Conservation (phyloP, 2,113 vertebrate species). For the Leucopternis melanops region DNA sequence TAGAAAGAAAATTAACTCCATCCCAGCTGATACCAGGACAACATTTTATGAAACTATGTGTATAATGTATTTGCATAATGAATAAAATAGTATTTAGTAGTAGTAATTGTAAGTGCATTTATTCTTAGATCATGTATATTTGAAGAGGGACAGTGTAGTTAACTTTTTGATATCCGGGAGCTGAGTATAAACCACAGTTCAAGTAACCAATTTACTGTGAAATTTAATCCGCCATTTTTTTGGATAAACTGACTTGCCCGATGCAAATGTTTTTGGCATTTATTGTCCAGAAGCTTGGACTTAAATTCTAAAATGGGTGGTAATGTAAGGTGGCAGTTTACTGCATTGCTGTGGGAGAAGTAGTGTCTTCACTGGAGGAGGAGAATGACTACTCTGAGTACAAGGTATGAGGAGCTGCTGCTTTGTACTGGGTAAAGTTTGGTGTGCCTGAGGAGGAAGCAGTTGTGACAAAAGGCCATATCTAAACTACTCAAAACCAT, state of each 20-base stretch:
- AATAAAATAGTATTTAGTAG: neutral
- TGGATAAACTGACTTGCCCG: fast-evolving
- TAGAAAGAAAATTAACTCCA: too few relatives aligned
- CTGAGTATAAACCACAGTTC: neutral
- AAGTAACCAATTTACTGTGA: neutral
- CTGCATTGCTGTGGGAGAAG: neutral
- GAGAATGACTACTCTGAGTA: neutral
- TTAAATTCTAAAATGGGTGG: neutral
- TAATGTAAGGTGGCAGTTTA: neutral
- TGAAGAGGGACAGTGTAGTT: neutral
- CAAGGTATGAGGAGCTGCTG: neutral
- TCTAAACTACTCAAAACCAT: neutral
- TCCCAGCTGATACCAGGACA: too few relatives aligned
- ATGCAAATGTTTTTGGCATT: neutral
- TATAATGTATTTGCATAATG: neutral
- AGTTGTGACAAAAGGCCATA: neutral
- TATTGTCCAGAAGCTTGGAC: neutral
- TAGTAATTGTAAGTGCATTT: neutral
- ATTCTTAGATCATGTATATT: neutral
- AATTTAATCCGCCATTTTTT: neutral
- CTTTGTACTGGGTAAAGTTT: neutral
- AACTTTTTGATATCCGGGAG: neutral
- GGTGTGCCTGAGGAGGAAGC: neutral
- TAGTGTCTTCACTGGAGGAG: neutral
- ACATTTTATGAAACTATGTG: neutral